Base-by-base conservation (phyloP, 2,888 invertebrate species). In the Himalopsyche tibetana region DNA sequence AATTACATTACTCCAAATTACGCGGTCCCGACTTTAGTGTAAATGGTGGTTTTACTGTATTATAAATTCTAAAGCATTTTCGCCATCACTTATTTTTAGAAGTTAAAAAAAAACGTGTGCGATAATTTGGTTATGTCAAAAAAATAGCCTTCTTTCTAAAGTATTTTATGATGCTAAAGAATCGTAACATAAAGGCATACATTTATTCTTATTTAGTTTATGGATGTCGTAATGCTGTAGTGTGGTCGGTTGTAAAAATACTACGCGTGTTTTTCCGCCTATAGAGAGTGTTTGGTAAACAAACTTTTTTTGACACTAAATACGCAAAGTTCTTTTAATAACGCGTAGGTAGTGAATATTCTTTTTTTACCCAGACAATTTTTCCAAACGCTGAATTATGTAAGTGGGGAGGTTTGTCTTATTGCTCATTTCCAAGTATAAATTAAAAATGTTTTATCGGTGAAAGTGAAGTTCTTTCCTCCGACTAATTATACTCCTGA, bases 401-500 rank as follows among this genome's bases (percentile, higher is more conserved):
- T 36, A 28, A 36, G 19, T 74, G 12, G 74, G 12, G 3, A 74
- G 74, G 74, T 15, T 11, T 36, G 15, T 38, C 36, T 74, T 74
- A 15, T 15, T 74, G 36, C 74, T 74, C 19, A 9, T 38, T 36
- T 28, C 19, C 15, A 74, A 74, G 36, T 74, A 38, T 36, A 74
- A 38, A 38, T 74, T 74, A 38, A 36, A 36, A 38, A 38, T 15
- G 74, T 74, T 74, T 74, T 74, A 74, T 74, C 36, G 19, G 28
- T 38, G 74, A 74, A 74, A 74, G 74, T 74, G 38, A 36, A 38
- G 38, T 74, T 74, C 36, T 74, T 36, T 74, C 74, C 5, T 38
- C 8, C 36, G 74, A 74, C 74, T 74, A 74, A 74, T 74, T 74
- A 74, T 74, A 74, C 74, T 74, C 74, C 74, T 38, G 74, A 74